phyloP scores from a whole-genome alignment of 2,113 vertebrate species.

The Atractosteus spatula region DNA sequence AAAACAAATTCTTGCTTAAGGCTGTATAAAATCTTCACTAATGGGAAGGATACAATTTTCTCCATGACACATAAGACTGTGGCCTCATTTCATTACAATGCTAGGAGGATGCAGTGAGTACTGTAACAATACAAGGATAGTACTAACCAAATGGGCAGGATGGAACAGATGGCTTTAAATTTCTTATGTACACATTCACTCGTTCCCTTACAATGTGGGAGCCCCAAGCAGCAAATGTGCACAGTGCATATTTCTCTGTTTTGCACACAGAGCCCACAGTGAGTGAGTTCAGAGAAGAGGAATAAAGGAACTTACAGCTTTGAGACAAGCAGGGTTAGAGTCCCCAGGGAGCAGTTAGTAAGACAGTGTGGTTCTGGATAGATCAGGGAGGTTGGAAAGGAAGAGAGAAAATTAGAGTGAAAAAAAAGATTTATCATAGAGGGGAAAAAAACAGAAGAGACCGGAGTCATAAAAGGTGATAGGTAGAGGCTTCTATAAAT shows the following conservation, averaged over 20 bases:
- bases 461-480: conserved; percentile 19
- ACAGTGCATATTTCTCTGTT: background rate
- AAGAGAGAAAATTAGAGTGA: conserved; percentile 17
- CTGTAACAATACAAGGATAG: too few species aligned
- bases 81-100: too few species aligned
- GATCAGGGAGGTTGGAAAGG: conserved; percentile 72
- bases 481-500: conserved; percentile 11
- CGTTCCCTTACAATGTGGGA: background rate
- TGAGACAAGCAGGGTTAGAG: conserved; percentile 92
- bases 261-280: conserved; percentile 13
- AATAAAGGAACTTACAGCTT: conserved; percentile 90
- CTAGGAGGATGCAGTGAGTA: too few species aligned
- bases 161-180: too few species aligned
- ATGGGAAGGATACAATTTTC: too few species aligned
- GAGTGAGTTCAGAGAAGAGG: conserved; percentile 53
- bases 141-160: too few species aligned
- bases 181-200: too few species aligned
- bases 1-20: too few species aligned
- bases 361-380: conserved; percentile 98
- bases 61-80: too few species aligned
- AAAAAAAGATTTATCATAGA: conserved; percentile 17
- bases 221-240: background rate
- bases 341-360: conserved; percentile 99
- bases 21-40: too few species aligned
- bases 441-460: conserved; percentile 38